Conservation (phyloP, 2,888 invertebrate species). For the Xestia xanthographa region DNA sequence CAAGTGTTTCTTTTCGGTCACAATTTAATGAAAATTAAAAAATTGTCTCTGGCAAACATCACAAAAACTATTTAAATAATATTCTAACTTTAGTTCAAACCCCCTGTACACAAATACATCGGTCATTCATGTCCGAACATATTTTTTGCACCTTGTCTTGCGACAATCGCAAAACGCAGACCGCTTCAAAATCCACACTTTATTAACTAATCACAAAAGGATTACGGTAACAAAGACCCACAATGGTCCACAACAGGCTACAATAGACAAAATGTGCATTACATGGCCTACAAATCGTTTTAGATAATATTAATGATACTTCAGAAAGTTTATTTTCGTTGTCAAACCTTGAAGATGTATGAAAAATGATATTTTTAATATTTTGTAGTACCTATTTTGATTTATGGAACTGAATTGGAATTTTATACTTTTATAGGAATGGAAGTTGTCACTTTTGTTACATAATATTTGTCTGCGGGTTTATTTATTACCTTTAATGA, state of each 20-base stretch:
- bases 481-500: slow-evolving; percentile 11
- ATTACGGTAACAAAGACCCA: slow-evolving; percentile 71
- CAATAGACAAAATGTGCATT: slow-evolving; percentile 73
- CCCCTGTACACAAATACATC: slow-evolving; percentile 74
- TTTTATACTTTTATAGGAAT: background rate
- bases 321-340: slow-evolving; percentile 57
- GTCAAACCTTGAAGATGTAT: slow-evolving; percentile 57
- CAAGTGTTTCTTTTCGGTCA: background rate
- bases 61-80: background rate
- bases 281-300: slow-evolving; percentile 65
- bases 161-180: slow-evolving; percentile 74
- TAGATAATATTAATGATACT: slow-evolving; percentile 68
- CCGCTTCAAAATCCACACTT: slow-evolving; percentile 77
- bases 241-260: slow-evolving; percentile 59
- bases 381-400: slow-evolving; percentile 4
- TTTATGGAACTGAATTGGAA: background rate
- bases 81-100: slow-evolving; percentile 39
- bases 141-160: slow-evolving; percentile 83
- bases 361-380: slow-evolving; percentile 55
- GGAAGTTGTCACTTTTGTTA: background rate
- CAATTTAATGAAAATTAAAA: background rate
- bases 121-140: slow-evolving; percentile 83
- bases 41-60: background rate
- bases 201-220: slow-evolving; percentile 81
- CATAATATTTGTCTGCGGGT: background rate